These are phyloP conservation scores for Thalassophryne amazonica DNA, from an alignment of 2,797 vertebrate genomes.

Conservation along the genomic window DNA sequence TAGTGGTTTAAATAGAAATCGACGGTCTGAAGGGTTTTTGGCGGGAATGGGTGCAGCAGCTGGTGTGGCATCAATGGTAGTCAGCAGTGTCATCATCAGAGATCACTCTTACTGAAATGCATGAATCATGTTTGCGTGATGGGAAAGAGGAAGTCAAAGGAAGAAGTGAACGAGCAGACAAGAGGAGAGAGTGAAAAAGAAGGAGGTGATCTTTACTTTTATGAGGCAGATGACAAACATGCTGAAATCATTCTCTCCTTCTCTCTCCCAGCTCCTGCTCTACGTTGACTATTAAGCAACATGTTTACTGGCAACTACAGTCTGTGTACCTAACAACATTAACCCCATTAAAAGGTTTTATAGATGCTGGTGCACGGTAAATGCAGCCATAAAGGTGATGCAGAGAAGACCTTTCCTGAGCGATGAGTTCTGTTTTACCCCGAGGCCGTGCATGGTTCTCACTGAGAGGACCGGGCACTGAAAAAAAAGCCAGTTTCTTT, in stretches of 20 bases:
- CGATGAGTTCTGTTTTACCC: conserved; percentile 63
- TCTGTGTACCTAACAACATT: conserved; percentile 79
- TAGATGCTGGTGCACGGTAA: conserved; percentile 68
- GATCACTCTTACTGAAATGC: conserved; percentile 7
- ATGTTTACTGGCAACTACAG: conserved; percentile 78
- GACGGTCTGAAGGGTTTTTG: too few relatives aligned
- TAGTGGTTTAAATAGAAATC: too few relatives aligned
- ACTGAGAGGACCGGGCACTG: conserved; percentile 17
- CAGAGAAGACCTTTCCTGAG: conserved; percentile 49
- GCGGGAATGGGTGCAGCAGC: too few relatives aligned
- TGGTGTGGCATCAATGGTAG: too few relatives aligned
- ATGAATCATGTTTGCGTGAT: conserved; percentile 36
- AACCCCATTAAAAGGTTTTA: conserved; percentile 76
- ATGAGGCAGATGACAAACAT: background rate
- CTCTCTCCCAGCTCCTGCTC: conserved; percentile 6
- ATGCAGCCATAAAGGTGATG: conserved; percentile 63
- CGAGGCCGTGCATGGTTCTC: conserved; percentile 47
- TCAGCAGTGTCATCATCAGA: conserved; percentile 1
- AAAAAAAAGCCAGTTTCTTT: conserved; percentile 19
- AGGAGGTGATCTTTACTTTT: conserved; percentile 1
- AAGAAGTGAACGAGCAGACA: conserved; percentile 4
- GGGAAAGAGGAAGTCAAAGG: conserved; percentile 20
- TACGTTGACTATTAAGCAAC: conserved; percentile 51
- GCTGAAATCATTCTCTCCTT: conserved; percentile 1
- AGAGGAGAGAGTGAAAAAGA: background rate